phyloP scores from a whole-genome alignment of 2,888 invertebrate species.

The Tipula confusa region DNA sequence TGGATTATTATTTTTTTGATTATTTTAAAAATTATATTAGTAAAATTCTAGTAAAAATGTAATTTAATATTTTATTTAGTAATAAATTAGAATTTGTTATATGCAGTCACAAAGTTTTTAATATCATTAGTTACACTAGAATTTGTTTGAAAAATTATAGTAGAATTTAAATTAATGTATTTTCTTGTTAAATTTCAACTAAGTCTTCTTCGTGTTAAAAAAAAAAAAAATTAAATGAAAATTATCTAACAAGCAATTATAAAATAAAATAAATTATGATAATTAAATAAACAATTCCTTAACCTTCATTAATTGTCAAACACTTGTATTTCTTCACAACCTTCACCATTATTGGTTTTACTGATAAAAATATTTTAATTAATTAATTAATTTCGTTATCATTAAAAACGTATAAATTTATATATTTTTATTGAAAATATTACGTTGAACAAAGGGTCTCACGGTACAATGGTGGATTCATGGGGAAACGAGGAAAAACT shows the following conservation, averaged over 20 bases:
- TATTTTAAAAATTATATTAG: background rate
- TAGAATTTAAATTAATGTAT: too few species aligned
- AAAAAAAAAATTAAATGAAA: background rate
- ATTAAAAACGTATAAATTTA: background rate
- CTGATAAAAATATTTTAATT: slow-evolving; percentile 9
- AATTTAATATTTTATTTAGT: background rate
- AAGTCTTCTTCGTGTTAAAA: too few species aligned
- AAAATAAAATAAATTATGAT: background rate
- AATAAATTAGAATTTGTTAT: background rate
- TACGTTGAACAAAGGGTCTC: background rate
- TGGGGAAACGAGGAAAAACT: background rate
- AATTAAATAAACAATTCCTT: background rate
- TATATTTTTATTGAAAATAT: background rate
- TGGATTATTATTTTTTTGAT: background rate
- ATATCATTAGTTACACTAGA: background rate
- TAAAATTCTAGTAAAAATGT: background rate
- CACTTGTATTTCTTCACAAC: background rate
- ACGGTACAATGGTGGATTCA: too few species aligned
- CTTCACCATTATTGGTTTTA: background rate
- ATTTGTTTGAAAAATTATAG: background rate
- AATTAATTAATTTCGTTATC: background rate
- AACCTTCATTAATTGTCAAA: background rate
- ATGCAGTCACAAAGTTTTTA: background rate
- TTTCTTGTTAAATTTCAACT: too few species aligned
- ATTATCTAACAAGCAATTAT: background rate